These are phyloP conservation scores for Agrilus mali DNA, from an alignment of 2,888 invertebrate genomes.

Conservation along the genomic window DNA sequence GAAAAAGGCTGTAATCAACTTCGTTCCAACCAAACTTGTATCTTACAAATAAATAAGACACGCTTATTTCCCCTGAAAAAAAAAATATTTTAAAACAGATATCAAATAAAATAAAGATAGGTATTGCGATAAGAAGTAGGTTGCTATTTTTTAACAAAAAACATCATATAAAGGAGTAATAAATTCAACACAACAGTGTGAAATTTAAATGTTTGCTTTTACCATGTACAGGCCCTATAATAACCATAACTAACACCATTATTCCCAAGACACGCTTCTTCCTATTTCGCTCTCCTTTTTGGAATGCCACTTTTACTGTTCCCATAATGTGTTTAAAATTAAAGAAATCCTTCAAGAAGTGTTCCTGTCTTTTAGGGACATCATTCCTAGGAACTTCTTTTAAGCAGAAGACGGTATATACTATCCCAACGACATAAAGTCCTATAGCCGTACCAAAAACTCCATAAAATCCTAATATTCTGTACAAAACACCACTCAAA, in stretches of 20 bases:
- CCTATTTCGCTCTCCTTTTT: slow-evolving; percentile 55
- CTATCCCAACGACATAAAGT: slow-evolving; percentile 17
- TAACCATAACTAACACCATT: slow-evolving; percentile 64
- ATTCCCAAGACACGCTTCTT: slow-evolving; percentile 57
- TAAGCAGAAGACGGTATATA: slow-evolving; percentile 17
- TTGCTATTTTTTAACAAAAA: too few relatives aligned
- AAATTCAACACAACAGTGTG: slow-evolving; percentile 26
- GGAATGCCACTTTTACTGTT: slow-evolving; percentile 64
- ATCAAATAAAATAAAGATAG: not conserved
- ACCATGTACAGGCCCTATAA: slow-evolving; percentile 72
- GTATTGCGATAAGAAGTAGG: too few relatives aligned
- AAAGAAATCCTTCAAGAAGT: slow-evolving; percentile 41
- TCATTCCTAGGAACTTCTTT: slow-evolving; percentile 27
- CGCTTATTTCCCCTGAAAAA: slow-evolving; percentile 64
- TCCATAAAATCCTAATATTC: slow-evolving; percentile 24
- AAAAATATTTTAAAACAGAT: not conserved
- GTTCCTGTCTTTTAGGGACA: slow-evolving; percentile 39
- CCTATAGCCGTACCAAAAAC: slow-evolving; percentile 17
- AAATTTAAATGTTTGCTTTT: slow-evolving; percentile 25
- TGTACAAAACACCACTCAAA: slow-evolving; percentile 39
- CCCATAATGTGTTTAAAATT: slow-evolving; percentile 59
- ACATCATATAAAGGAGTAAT: not conserved
- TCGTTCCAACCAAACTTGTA: slow-evolving; percentile 75
- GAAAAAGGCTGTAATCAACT: slow-evolving; percentile 68
- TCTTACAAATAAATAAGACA: slow-evolving; percentile 66